Base-by-base conservation (phyloP, 1,140 invertebrate species). In the Philotrypesis tridentata region DNA sequence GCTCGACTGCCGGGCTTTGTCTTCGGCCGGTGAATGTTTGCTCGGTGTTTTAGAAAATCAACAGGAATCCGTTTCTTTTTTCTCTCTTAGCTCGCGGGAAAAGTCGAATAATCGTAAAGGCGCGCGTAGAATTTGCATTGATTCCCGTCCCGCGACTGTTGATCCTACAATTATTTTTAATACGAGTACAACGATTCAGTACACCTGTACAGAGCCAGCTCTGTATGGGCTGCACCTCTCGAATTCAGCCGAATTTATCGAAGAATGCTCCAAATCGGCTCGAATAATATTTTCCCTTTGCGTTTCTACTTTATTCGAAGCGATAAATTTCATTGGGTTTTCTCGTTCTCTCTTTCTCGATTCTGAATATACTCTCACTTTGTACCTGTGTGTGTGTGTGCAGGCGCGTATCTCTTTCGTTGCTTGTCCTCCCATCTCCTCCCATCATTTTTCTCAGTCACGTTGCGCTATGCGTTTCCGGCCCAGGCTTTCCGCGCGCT, bases 1-100 rank as follows among this genome's bases (percentile, higher is more conserved):
- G 29, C 29, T 29, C 31, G 17, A 23, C 63, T 29, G 31, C 17
- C 14, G 27, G 67, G 25, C 67, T 70, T 31, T 31, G 6, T 70
- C 31, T 70, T 70, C 27, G 31, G 31, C 2, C 48, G 7, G 2
- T 55, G 48, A 55, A n/a, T 55, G 48, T 55, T 55, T 55, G 48
- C 48, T 7, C 48, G 48, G 27, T 70, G 48, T 74, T 74, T 55
- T 61, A 29, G n/a, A 74, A 74, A 74, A 74, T 74, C 48, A 74
- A 74, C 72, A 21, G 4, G 33, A 17, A 48, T 1, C 14, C 1
- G 12, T 70, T 40, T 40, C n/a, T 4, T 55, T 55, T 43, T 43
- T 43, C 12, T n/a, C 33, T 9, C 33, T 55, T 17, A 6, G 1
- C 8, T 7, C 63, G 63, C 23, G 33, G 33, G 9, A 37, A 37